phyloP scores from a whole-genome alignment of 2,888 invertebrate species.

The Patella ulyssiponensis region DNA sequence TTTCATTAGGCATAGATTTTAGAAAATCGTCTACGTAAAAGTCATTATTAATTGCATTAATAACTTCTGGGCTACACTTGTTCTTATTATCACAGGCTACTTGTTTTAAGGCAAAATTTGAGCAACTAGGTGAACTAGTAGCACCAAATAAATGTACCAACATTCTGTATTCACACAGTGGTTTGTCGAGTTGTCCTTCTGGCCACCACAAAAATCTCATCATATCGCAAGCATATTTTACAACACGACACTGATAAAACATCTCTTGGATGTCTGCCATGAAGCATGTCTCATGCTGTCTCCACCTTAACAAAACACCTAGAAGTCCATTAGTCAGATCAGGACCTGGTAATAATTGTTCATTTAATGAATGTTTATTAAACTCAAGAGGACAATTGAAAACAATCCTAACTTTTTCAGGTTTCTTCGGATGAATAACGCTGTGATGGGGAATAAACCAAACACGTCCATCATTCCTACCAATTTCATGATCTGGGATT shows the following conservation, averaged over 20 bases:
- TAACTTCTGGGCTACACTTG: conserved; percentile 9
- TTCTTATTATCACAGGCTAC: conserved; percentile 6
- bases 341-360: conserved; percentile 31
- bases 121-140: conserved; percentile 1
- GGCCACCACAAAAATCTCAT: conserved; percentile 27
- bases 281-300: conserved; percentile 27
- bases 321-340: conserved; percentile 32
- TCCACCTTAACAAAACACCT: conserved; percentile 33
- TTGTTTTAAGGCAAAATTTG: conserved; percentile 2
- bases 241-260: conserved; percentile 34
- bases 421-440: conserved; percentile 16
- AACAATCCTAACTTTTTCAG: conserved; percentile 33
- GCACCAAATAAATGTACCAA: conserved; percentile 15
- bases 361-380: conserved; percentile 29
- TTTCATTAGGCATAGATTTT: conserved; percentile 27
- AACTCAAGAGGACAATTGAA: conserved; percentile 36
- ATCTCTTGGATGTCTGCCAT: conserved; percentile 34
- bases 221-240: conserved; percentile 24
- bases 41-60: conserved; percentile 16
- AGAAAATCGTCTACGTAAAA: conserved; percentile 38
- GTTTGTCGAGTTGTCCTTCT: not conserved
- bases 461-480: not conserved
- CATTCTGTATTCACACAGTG: not conserved
- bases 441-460: conserved; percentile 27
- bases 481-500: conserved; percentile 5